phyloP scores from a whole-genome alignment of 2,797 vertebrate species.

The Gymnopithys bicolor region DNA sequence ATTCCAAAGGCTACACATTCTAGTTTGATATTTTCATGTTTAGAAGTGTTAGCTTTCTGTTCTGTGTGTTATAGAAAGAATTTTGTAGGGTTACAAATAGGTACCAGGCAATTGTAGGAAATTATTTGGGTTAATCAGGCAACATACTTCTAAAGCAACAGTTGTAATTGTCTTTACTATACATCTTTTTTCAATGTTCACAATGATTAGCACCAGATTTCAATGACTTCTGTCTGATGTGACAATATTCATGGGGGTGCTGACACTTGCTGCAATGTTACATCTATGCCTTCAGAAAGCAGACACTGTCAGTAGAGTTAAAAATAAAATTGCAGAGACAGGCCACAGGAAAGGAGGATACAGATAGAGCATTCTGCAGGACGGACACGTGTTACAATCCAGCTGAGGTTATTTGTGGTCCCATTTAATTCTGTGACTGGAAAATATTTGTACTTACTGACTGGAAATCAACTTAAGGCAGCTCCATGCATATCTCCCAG shows the following conservation, averaged over 20 bases:
- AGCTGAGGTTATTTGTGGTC: not conserved
- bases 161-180: not conserved
- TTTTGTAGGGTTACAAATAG: not conserved
- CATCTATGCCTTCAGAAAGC: not conserved
- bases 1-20: not conserved
- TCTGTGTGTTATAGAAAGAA: not conserved
- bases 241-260: not conserved
- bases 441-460: not conserved
- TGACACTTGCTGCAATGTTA: not conserved
- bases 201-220: not conserved
- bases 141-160: not conserved
- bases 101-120: not conserved
- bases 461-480: not conserved
- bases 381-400: not conserved
- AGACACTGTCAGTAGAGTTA: not conserved
- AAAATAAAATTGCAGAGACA: not conserved
- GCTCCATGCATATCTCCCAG: not conserved
- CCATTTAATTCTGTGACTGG: not conserved
- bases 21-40: not conserved
- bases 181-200: not conserved
- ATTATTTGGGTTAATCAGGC: not conserved
- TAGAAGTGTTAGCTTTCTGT: not conserved
- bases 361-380: not conserved
- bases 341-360: not conserved
- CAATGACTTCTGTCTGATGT: not conserved